phyloP scores from a whole-genome alignment of 2,888 invertebrate genomes.

The Zele albiditarsus region DNA sequence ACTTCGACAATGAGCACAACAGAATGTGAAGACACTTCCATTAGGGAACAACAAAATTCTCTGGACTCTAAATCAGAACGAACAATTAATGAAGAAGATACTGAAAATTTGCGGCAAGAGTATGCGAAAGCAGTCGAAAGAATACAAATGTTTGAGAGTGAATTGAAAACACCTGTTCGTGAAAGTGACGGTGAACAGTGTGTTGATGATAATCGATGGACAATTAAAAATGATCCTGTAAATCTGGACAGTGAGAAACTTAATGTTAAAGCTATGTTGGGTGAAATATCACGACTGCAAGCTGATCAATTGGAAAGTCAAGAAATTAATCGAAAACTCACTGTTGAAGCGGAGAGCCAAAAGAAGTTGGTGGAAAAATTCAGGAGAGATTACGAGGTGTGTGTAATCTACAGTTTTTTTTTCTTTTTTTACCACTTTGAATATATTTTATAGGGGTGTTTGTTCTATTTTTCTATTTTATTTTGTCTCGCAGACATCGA shows the following conservation, averaged over 20 bases:
- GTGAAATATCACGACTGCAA: slow-evolving; percentile 57
- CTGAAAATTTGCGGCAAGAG: slow-evolving; percentile 46
- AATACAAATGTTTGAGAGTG: slow-evolving; percentile 51
- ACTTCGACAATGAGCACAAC: slow-evolving; percentile 13
- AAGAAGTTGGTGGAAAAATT: slow-evolving; percentile 57
- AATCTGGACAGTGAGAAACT: slow-evolving; percentile 20
- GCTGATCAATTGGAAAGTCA: slow-evolving; percentile 54
- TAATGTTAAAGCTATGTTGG: slow-evolving; percentile 23
- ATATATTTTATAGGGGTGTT: background rate
- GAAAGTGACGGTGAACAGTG: slow-evolving; percentile 18
- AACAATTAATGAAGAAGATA: slow-evolving; percentile 28
- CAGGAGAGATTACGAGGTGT: slow-evolving; percentile 60
- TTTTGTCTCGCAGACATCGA: slow-evolving; percentile 52
- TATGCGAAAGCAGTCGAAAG: slow-evolving; percentile 49
- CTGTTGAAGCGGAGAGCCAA: slow-evolving; percentile 57
- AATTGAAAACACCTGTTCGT: slow-evolving; percentile 41
- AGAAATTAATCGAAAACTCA: slow-evolving; percentile 56
- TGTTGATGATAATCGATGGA: slow-evolving; percentile 28
- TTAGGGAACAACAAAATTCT: slow-evolving; percentile 3
- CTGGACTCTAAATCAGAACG: slow-evolving; percentile 16
- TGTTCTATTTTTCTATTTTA: background rate
- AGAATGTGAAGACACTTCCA: background rate
- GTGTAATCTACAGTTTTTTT: slow-evolving; percentile 15
- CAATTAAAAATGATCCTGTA: slow-evolving; percentile 22
- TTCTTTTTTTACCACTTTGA: slow-evolving; percentile 3